Percentiles rank a stretch among this genome's conserved stretches.
phyloP scores from a whole-genome alignment of 2,113 vertebrate species.

The Hemichromis elongatus region DNA sequence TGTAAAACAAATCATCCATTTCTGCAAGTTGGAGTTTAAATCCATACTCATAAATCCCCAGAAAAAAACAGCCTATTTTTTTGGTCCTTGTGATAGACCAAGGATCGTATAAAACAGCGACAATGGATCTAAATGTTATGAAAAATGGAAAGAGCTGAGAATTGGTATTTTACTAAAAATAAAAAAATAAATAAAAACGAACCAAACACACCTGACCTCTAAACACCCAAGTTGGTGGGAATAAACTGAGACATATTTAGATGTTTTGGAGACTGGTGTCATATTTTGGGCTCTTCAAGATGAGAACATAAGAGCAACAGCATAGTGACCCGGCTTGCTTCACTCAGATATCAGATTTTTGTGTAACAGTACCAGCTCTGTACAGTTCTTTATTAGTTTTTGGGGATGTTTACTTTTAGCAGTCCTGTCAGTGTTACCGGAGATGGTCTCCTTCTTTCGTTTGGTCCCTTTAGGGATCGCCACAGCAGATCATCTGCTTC shows the following conservation, averaged over 20 bases:
- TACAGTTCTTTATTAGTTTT: neutral
- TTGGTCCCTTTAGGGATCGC: neutral
- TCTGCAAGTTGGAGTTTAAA: neutral
- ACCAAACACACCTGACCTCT: neutral
- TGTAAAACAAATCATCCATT: neutral
- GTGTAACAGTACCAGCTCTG: neutral
- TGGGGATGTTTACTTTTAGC: neutral
- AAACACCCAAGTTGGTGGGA: neutral
- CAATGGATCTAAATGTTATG: neutral
- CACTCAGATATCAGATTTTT: neutral
- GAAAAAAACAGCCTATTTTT: neutral
- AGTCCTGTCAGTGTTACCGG: neutral
- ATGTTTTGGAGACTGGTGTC: neutral
- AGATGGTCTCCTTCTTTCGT: neutral
- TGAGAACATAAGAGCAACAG: neutral
- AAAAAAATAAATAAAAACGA: neutral
- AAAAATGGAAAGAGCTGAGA: neutral
- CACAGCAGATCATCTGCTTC: neutral
- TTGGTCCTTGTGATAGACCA: neutral
- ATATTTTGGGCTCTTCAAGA: neutral
- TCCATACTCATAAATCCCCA: neutral
- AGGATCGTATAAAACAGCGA: neutral
- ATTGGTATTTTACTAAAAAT: neutral
- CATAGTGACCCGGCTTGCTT: neutral
- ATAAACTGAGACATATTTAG: neutral